Evolutionary conservation across 1,140 invertebrate genomes (phyloP), one percentile per base, ranked within the genome.

Genomic region (Branchinecta lynchi): DNA sequence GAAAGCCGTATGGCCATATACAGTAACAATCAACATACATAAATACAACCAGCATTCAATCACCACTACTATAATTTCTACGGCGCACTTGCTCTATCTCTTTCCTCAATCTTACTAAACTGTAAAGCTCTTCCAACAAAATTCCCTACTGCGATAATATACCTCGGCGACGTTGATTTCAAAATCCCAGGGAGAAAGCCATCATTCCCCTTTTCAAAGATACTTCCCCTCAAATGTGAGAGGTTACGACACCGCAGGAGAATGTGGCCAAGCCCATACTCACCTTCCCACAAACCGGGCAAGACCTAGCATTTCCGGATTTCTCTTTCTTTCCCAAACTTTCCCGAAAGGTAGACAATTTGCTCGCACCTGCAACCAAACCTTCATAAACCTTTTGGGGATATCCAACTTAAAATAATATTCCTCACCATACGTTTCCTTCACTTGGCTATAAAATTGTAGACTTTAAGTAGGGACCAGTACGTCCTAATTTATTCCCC

Each of bases 361-460:
- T 60, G 51, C 51, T 20, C 51, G 51, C 51, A 60, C 51, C 51
- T 60, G 51, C 51, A 60, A 15, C 51, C 51, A 60, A 15, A 20
- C 12, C 51, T 20, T 60, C 51, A 60, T 12, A 20, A 20, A 60
- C 17, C 17, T 20, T 60, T 60, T 60, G 12, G 51, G 51, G 17
- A 60, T 60, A 60, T 60, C 51, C 17, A 60, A 60, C 17, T 60
- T 60, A 60, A 60, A 60, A 60, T 60, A 60, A 60, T 15, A 60
- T 6, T 60, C 51, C 17, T 60, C 51, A 60, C 51, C 51, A 60
- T 60, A 15, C 17, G 12, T 60, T 60, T 60, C 51, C 17, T 60
- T 60, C 17, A 15, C 51, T 20, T 60, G 12, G 6, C 17, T 15
- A 20, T 60, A 60, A 60, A 20, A 12, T 15, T 20, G 12, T 60